These are phyloP conservation scores for Pangasianodon gigas DNA, from an alignment of 2,113 vertebrate genomes.

Conservation along the genomic window DNA sequence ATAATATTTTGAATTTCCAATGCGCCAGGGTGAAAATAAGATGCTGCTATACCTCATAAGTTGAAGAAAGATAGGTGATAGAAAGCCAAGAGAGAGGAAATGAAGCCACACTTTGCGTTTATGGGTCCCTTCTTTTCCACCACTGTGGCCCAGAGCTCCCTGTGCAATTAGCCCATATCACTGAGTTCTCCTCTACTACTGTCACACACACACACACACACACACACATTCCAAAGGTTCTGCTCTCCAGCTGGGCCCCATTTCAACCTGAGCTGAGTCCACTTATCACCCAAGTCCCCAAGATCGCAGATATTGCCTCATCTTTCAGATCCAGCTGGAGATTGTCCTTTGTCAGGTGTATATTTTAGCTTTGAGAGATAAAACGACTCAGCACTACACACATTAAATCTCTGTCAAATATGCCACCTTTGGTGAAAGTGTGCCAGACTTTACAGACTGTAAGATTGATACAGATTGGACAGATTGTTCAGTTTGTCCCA, in stretches of 20 bases:
- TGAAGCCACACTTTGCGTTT: neutral
- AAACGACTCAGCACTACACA: neutral
- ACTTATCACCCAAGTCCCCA: slow-evolving; percentile 10
- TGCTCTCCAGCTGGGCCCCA: neutral
- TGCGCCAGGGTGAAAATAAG: neutral
- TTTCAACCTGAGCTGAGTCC: slow-evolving; percentile 3
- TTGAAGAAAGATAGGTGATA: neutral
- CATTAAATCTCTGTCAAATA: slow-evolving; percentile 19
- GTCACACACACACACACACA: slow-evolving; percentile 16
- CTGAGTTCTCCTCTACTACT: neutral
- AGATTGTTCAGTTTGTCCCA: neutral
- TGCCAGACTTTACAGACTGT: neutral
- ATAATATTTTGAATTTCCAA: neutral
- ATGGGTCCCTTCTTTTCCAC: neutral
- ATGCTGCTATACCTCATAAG: neutral
- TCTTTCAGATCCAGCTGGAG: slow-evolving; percentile 8
- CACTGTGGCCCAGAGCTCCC: slow-evolving; percentile 12
- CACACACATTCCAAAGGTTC: neutral
- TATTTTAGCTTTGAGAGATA: slow-evolving; percentile 17
- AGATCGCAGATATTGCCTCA: slow-evolving; percentile 9
- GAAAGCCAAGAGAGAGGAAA: neutral
- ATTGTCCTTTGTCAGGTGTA: slow-evolving; percentile 2
- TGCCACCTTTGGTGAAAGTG: slow-evolving; percentile 6
- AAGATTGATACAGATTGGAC: slow-evolving; percentile 26
- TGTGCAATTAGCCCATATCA: slow-evolving; percentile 29